These are phyloP conservation scores for Torymus tubicola DNA, from an alignment of 2,888 invertebrate genomes.

Conservation along the genomic window DNA sequence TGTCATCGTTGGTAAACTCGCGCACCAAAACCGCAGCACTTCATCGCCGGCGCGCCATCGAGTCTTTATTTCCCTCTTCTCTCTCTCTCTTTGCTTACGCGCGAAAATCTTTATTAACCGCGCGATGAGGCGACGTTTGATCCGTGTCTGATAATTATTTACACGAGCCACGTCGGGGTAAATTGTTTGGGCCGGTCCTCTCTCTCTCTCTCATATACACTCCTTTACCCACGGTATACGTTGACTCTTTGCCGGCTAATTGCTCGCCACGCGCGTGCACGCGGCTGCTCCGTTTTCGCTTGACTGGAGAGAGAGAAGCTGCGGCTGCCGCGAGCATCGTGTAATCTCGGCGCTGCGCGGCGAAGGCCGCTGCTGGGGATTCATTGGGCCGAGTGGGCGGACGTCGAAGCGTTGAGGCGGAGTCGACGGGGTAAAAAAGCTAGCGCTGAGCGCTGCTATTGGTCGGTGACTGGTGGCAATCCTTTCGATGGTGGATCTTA, in stretches of 20 bases:
- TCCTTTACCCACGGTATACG: not conserved
- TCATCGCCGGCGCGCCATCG: not conserved
- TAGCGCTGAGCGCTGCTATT: not conserved
- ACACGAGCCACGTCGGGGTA: constrained; percentile 59
- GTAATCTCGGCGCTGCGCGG: not conserved
- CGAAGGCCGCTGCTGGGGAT: not conserved
- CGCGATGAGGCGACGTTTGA: constrained; percentile 16
- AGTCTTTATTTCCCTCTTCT: not conserved
- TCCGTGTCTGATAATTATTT: constrained; percentile 64
- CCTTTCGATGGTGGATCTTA: constrained; percentile 43
- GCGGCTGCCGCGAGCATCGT: too few relatives aligned
- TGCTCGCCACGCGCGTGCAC: not conserved
- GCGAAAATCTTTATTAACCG: constrained; percentile 26
- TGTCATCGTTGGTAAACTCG: constrained; percentile 6
- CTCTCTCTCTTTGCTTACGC: not conserved
- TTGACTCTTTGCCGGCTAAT: constrained; percentile 1
- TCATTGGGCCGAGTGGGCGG: constrained; percentile 32
- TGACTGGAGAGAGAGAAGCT: constrained; percentile 30
- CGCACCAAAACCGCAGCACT: constrained; percentile 5
- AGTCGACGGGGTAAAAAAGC: not conserved
- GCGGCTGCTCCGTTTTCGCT: constrained; percentile 16
- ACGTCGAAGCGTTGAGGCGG: constrained; percentile 11
- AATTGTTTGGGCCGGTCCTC: constrained; percentile 62
- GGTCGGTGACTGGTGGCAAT: constrained; percentile 7
- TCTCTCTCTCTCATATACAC: too few relatives aligned